Conservation (phyloP, 2,797 vertebrate genomes). For the Martes flavigula region DNA sequence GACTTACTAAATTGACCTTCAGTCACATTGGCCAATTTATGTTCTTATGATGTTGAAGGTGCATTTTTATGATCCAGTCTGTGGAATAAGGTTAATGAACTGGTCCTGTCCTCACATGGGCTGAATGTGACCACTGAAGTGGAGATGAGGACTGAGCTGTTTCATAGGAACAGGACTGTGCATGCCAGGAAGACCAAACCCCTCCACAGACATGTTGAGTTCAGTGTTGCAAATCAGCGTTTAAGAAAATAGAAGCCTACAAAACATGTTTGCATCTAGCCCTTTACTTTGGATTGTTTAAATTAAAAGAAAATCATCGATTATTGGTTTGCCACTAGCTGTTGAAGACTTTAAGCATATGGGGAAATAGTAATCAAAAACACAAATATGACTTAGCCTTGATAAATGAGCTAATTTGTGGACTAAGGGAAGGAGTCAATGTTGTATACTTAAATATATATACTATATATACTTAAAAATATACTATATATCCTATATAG, state of each 20-base stretch:
- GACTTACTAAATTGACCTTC: slow-evolving; percentile 29
- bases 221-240: background rate
- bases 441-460: background rate
- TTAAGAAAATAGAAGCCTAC: background rate
- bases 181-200: background rate
- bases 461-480: background rate
- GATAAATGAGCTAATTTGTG: background rate
- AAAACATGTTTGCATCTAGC: background rate
- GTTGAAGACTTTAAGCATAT: slow-evolving; percentile 8
- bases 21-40: background rate
- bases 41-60: slow-evolving; percentile 18
- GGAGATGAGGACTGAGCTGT: background rate
- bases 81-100: slow-evolving; percentile 36
- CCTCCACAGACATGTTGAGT: background rate
- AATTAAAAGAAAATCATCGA: background rate
- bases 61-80: background rate
- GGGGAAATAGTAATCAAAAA: background rate
- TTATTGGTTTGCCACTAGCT: background rate
- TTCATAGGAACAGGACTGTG: background rate
- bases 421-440: background rate
- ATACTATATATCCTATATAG: background rate
- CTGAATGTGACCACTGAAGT: background rate
- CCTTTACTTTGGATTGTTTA: slow-evolving; percentile 10
- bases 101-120: background rate
- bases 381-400: background rate